Percentiles rank a stretch among this genome's conserved stretches.
Conservation (phyloP, 1,140 invertebrate genomes). For the Polypedilum pembai region DNA sequence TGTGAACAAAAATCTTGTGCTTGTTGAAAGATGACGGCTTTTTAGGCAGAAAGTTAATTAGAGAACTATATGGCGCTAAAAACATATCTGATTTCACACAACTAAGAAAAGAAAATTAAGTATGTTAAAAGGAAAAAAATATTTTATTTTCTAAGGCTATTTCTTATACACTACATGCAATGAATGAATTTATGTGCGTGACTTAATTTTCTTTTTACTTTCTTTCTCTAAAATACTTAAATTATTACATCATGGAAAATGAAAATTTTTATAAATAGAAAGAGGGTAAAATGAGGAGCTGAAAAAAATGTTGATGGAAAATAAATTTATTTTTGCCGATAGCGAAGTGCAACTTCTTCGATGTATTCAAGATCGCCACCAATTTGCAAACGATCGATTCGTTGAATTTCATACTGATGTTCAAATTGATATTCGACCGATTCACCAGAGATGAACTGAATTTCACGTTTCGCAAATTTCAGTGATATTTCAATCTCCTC, state of each 20-base stretch:
- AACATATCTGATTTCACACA: too few species aligned
- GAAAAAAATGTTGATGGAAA: background rate
- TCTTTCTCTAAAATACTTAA: constrained; percentile 16
- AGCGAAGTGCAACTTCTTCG: constrained; percentile 21
- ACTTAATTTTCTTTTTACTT: background rate
- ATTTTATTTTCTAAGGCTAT: background rate
- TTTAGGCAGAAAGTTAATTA: too few species aligned
- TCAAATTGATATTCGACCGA: background rate
- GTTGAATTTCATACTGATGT: background rate
- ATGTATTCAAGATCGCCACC: constrained; percentile 3
- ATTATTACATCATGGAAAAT: constrained; percentile 19
- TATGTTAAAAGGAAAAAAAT: too few species aligned
- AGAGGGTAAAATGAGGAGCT: background rate
- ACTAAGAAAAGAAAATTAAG: too few species aligned
- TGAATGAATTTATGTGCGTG: constrained; percentile 12
- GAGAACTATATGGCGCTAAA: too few species aligned
- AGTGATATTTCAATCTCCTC: constrained; percentile 7
- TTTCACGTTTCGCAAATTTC: background rate
- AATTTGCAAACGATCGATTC: constrained; percentile 11
- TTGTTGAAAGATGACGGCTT: too few species aligned
- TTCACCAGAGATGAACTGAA: background rate
- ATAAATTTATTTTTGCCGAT: background rate
- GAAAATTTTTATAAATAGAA: constrained; percentile 9
- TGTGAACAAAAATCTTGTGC: too few species aligned
- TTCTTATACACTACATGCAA: constrained; percentile 6